Conservation (phyloP, 2,797 vertebrate genomes). For the Hippopotamyrus pictus region DNA sequence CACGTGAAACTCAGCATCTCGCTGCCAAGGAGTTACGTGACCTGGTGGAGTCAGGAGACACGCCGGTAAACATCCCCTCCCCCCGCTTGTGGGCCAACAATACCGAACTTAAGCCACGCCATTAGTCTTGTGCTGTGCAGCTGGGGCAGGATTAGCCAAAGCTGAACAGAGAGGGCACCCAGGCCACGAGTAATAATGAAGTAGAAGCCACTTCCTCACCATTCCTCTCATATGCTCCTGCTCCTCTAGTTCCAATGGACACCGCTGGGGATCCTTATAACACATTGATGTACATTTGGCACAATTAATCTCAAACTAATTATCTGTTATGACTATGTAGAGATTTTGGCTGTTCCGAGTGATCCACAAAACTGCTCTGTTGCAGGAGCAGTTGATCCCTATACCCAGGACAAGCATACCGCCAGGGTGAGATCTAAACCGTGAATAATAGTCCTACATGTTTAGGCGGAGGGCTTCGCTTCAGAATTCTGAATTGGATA, state of each 20-base stretch:
- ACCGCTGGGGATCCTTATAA: not conserved
- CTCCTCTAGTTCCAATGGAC: not conserved
- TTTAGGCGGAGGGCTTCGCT: conserved; percentile 17
- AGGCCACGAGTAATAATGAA: not conserved
- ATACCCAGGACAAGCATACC: not conserved
- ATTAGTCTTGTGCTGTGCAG: not conserved
- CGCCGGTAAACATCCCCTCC: not conserved
- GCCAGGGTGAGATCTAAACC: not conserved
- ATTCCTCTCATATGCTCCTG: not conserved
- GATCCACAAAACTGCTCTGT: not conserved
- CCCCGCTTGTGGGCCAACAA: not conserved
- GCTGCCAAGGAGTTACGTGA: not conserved
- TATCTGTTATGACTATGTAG: not conserved
- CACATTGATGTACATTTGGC: conserved; percentile 19
- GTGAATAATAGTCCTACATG: conserved; percentile 14
- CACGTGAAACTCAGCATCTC: not conserved
- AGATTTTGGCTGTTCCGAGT: not conserved
- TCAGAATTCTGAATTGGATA: conserved; percentile 49
- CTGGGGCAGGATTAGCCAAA: not conserved
- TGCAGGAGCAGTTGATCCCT: not conserved
- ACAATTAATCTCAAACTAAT: conserved; percentile 31
- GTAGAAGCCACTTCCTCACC: not conserved
- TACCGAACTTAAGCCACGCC: not conserved
- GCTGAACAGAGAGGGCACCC: not conserved
- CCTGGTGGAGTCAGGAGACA: conserved; percentile 9